Base-by-base conservation (phyloP, 1,140 invertebrate genomes). In the Oreohelix idahoensis region DNA sequence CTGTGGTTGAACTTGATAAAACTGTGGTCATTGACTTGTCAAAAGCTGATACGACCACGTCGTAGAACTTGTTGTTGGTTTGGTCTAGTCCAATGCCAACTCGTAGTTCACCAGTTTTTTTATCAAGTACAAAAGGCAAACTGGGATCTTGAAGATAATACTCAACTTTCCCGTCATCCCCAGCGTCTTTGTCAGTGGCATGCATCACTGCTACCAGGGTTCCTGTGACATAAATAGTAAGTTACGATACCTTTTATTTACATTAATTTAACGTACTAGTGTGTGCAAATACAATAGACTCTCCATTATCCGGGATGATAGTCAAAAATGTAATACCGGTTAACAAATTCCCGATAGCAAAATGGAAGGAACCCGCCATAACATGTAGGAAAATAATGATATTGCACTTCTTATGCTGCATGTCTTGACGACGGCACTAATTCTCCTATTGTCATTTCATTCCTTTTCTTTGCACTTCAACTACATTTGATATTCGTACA, bases 81-180 rank as follows among this genome's bases (percentile, higher is more conserved):
- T 58, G 36, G 51, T 85, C 81, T 29, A 85, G 69, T 0, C 53
- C 70, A 38, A 32, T 29, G 29, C 75, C 63, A 5, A 69, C 42
- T 11, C 15, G 29, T 17, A 85, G n/a, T 0, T 15, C 0, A 0
- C 84, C 84, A 1, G 84, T 77, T 1, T 23, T 17, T 13, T 0
- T 11, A 13, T 85, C 81, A 11, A 85, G 63, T 4, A 78, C 32
- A 69, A 85, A 85, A 17, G 81, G 84, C 11, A 58, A 39, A 35
- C 17, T 53, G 5, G 63, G 49, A 20, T 78, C 69, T 8, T 17
- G 11, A 4, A 85, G 51, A 2, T 29, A 69, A 36, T 78, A 81
- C 73, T 20, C n/a, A 20, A 85, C 49, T 20, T 78, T 15, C 11
- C 84, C 84, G 36, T 85, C 84, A 23, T 45, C 20, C 23, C 84